Evolutionary conservation across 2,797 vertebrate genomes (phyloP).

Genomic region (Schizopygopsis malacanthus): DNA sequence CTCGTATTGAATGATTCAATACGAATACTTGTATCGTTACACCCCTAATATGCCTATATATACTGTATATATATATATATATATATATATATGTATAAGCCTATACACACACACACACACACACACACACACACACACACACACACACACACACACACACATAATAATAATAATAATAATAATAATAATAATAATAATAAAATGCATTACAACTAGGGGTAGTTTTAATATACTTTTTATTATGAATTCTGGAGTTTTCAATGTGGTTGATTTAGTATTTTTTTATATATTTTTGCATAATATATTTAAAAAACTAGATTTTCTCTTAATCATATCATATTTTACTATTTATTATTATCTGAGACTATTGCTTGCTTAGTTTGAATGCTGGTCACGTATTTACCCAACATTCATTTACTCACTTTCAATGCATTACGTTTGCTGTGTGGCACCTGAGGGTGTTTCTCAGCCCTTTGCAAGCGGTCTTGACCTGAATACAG

Average conservation of each 20-base stretch:
- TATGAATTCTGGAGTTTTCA: not conserved
- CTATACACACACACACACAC: no score
- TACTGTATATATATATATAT: no score
- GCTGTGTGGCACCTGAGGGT: not conserved
- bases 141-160: no score
- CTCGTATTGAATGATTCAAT: no score
- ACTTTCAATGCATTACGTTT: conserved; percentile 15
- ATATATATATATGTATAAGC: no score
- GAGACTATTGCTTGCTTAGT: not conserved
- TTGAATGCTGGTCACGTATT: conserved; percentile 10
- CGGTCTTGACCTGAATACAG: not conserved
- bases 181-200: no score
- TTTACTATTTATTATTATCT: not conserved
- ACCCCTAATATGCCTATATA: no score
- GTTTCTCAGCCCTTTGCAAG: not conserved
- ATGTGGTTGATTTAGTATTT: not conserved
- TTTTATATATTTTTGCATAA: not conserved
- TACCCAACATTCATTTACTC: not conserved
- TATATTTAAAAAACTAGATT: not conserved
- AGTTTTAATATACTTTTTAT: not conserved
- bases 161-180: no score
- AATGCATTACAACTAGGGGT: no score
- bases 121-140: no score
- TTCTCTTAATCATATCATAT: not conserved
- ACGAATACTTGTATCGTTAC: no score